These are phyloP conservation scores for Hypselothyrea guttata DNA, from an alignment of 2,888 invertebrate species.

Conservation along the genomic window DNA sequence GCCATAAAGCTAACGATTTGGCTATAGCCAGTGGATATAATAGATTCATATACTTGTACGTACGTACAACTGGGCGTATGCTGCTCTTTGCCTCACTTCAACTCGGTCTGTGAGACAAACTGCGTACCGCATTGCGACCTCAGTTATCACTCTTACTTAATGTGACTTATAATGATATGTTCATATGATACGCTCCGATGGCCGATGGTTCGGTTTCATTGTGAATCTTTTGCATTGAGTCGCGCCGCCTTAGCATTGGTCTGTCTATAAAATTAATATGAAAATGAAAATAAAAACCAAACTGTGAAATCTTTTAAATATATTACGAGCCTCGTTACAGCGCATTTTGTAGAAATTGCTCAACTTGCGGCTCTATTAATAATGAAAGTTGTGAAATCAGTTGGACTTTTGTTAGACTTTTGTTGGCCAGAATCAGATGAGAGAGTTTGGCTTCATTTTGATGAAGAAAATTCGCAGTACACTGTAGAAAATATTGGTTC, in stretches of 20 bases:
- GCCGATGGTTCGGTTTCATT: slow-evolving; percentile 31
- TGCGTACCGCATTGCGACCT: slow-evolving; percentile 49
- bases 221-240: too few species aligned
- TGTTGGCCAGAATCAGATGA: slow-evolving; percentile 4
- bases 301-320: slow-evolving; percentile 32
- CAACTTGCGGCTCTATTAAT: not conserved
- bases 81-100: slow-evolving; percentile 19
- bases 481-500: too few species aligned
- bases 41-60: slow-evolving; percentile 47
- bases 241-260: slow-evolving; percentile 26
- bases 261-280: slow-evolving; percentile 15
- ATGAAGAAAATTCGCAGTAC: too few species aligned
- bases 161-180: slow-evolving; percentile 70
- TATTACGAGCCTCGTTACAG: not conserved
- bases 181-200: slow-evolving; percentile 54
- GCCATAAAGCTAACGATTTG: slow-evolving; percentile 61
- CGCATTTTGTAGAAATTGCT: too few species aligned
- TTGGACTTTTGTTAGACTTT: too few species aligned
- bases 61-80: slow-evolving; percentile 71
- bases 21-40: slow-evolving; percentile 30
- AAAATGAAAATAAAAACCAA: slow-evolving; percentile 2
- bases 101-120: slow-evolving; percentile 36
- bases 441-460: too few species aligned
- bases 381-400: too few species aligned
- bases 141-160: slow-evolving; percentile 78